Conservation (phyloP, 2,113 vertebrate genomes). For the Nerophis lumbriciformis region DNA sequence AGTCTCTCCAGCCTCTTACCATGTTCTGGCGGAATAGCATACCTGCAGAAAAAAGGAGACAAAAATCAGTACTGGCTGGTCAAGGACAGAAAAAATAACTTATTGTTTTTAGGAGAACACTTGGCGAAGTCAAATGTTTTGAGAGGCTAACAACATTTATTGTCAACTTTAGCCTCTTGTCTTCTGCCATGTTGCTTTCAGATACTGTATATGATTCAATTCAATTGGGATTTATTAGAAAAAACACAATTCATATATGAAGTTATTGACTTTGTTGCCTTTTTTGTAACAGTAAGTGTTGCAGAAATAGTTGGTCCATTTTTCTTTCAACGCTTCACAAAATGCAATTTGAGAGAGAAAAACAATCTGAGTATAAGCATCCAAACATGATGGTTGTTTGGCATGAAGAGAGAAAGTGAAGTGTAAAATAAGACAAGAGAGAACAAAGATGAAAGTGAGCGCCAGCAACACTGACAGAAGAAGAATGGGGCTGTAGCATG, state of each 20-base stretch:
- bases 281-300: too few species aligned
- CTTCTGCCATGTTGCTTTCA: too few species aligned
- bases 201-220: too few species aligned
- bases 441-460: constrained; percentile 12
- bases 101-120: neutral
- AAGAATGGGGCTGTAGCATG: constrained; percentile 15
- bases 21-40: constrained; percentile 89
- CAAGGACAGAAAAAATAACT: neutral
- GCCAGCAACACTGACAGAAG: constrained; percentile 22
- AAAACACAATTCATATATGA: too few species aligned
- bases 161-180: too few species aligned
- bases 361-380: constrained; percentile 6
- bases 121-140: neutral
- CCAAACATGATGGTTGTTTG: constrained; percentile 1
- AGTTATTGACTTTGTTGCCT: too few species aligned
- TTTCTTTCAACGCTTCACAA: constrained; percentile 12
- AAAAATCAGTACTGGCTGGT: neutral
- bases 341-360: constrained; percentile 2
- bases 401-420: constrained; percentile 19
- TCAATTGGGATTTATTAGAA: too few species aligned
- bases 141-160: too few species aligned
- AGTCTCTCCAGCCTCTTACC: constrained; percentile 93
- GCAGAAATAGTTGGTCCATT: neutral
- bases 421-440: constrained; percentile 1
- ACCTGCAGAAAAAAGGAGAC: constrained; percentile 72